Evolutionary conservation across 1,140 invertebrate species (phyloP), one percentile per base, ranked within the genome.

Genomic region (Cheumatopsyche charites): DNA sequence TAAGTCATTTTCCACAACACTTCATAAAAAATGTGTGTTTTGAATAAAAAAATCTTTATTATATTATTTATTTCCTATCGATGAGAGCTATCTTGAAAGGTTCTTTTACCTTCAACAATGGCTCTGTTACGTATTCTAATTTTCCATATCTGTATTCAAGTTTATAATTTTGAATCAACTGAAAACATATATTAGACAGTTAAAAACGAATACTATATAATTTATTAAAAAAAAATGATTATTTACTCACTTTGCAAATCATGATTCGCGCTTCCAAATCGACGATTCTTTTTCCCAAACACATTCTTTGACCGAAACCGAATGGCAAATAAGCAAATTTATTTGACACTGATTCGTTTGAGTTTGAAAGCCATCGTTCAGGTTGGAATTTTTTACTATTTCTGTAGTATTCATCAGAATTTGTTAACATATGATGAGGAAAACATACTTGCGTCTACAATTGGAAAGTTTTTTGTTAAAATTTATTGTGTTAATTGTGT

Each of bases 281-380:
- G 0, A 93, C 92, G 78, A 94, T 92, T 73, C 92, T 82, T 67
- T 90, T 86, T 6, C 93, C 93, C 25, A 94, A 84, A 79, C 93
- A 95, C 87, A 93, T 92, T 73, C 93, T 85, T 67, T 90, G 84
- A 0, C 93, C 93, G 81, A 91, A 93, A 19, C 93, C 92, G 80
- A 94, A 95, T 1, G 93, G 92, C 65, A 94, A 82, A 4, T 90
- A 90, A 0, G 91, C 90, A 78, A 92, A 94, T 92, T 88, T 36
- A 73, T 42, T 45, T 55, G 69, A 12, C 29, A 1, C 7, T n/a
- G 9, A 49, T 68, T 75, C 76, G 41, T 68, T 67, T 19, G 45
- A 17, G n/a, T 41, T 15, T 74, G 85, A 86, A 13, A 91, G 75
- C 91, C 91, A 93, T 71, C 91, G 81, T 76, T 92, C 90, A 1